Conservation (phyloP, 2,113 vertebrate species). For the Hippolais icterina region DNA sequence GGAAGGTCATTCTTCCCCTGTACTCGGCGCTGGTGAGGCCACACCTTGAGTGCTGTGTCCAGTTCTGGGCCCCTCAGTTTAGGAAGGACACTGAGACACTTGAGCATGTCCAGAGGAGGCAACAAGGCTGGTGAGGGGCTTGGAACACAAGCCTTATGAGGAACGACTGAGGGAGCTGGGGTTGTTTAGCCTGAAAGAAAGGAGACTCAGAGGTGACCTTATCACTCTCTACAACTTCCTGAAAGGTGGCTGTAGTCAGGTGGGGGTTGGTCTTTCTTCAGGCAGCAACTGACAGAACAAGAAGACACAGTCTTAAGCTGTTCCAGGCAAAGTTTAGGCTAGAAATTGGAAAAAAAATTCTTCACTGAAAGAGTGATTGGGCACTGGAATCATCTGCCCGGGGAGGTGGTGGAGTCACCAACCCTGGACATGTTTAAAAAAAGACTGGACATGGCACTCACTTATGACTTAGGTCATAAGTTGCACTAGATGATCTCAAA, state of each 20-base stretch:
- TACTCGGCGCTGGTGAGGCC: accelerated
- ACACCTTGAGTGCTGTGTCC: neutral
- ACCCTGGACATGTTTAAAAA: neutral
- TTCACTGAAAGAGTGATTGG: neutral
- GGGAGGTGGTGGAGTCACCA: neutral
- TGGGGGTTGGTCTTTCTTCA: neutral
- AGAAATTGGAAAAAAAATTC: neutral
- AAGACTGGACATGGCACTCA: neutral
- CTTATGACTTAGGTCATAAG: neutral
- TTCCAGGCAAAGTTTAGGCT: neutral
- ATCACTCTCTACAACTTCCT: neutral
- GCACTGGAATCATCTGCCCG: neutral
- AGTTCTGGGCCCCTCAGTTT: neutral
- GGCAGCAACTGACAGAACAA: accelerated
- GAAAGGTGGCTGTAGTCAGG: accelerated
- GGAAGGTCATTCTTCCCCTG: neutral
- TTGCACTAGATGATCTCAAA: neutral
- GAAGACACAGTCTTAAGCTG: neutral
- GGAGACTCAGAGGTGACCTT: neutral
- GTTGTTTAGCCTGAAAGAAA: neutral
- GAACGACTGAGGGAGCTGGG: accelerated
- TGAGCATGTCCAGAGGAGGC: accelerated
- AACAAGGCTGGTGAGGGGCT: neutral
- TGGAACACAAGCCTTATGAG: neutral
- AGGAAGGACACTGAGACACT: accelerated